Base-by-base conservation (phyloP, 2,113 vertebrate genomes). In the Paramisgurnus dabryanus region DNA sequence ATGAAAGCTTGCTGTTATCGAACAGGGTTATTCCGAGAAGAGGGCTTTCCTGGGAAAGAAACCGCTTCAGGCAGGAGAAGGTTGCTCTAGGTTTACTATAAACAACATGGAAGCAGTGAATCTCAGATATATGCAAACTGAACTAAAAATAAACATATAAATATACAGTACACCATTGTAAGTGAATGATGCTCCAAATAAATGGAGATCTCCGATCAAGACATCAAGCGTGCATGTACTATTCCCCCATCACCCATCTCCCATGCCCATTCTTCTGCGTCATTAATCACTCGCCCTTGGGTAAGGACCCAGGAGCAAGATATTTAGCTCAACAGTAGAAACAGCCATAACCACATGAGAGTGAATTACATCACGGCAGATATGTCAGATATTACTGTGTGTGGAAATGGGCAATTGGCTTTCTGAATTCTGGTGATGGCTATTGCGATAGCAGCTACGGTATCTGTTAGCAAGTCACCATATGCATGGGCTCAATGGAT, bases 131-230 rank as follows among this genome's bases (percentile, higher is more conserved):
- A 61, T 13, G 70, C 63, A 27, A 84, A 78, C 58, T 80, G 66
- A 78, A 79, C 83, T 84, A 84, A 86, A 78, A 84, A 86, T 84
- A 86, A 80, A 82, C 50, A 45, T 63, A 86, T 84, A 86, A 80
- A 82, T 50, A 45, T 63, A 77, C 77, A 49, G 79, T 74, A 77
- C 77, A 49, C 75, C 69, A 70, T 9, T 49, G 11, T 61, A 57
- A 34, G 63, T 67, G 63, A 78, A 77, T 34, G 74, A 45, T 22
- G 55, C 76, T 64, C 49, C 18, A 75, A 76, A 71, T 79, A 60
- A 83, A 83, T 71, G 50, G 70, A 83, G 70, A 69, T 67, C 45
- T 76, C 75, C 50, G 8, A 73, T 40, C 45, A 63, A 61, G 60
- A 45, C n/a, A 17, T 18, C 22, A 61, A 57, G 17, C 17, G 11